Evolutionary conservation across 2,888 invertebrate genomes (phyloP), one percentile per base, ranked within the genome.

Genomic region (Mellilla xanthometata): DNA sequence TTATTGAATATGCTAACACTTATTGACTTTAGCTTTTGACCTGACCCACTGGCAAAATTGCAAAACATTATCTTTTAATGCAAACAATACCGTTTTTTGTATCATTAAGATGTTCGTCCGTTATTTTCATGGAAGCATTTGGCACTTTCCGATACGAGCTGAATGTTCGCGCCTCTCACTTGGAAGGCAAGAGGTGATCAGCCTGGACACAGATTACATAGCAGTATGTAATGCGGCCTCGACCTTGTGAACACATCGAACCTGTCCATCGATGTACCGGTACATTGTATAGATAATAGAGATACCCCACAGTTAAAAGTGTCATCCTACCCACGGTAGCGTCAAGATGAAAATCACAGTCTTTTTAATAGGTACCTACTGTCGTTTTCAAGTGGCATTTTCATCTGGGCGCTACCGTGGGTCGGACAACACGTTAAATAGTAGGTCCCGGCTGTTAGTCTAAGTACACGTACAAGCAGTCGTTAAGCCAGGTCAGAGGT

Each of bases 191-290:
- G 4, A 44, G 32, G n/a, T 12, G 38, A 29, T 33, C 44, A 39
- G 35, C 39, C 30, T 24, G 24, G 39, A 2, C 15, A 15, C 15
- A 15, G 15, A 3, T 3, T 15, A 15, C 3, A 5, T 15, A 5
- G 3, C 5, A 15, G 15, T 15, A 5, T 3, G 28, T 34, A 44
- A 42, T 30, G 45, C 44, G 46, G 52, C 27, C 52, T 36, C 54
- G 57, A 60, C 65, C 62, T 58, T 64, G 56, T 58, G 56, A 62
- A 59, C 62, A 15, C 12, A 15, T 40, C 33, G 23, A 12, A 41
- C 28, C n/a, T n/a, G 36, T 40, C 26, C 24, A 35, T 36, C 10
- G 12, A 34, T 15, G 19, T n/a, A n/a, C n/a, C n/a, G n/a, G n/a
- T n/a, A n/a, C n/a, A n/a, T n/a, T n/a, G n/a, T n/a, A n/a, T n/a